Base-by-base conservation (phyloP, 2,797 vertebrate genomes). In the Acomys russatus region DNA sequence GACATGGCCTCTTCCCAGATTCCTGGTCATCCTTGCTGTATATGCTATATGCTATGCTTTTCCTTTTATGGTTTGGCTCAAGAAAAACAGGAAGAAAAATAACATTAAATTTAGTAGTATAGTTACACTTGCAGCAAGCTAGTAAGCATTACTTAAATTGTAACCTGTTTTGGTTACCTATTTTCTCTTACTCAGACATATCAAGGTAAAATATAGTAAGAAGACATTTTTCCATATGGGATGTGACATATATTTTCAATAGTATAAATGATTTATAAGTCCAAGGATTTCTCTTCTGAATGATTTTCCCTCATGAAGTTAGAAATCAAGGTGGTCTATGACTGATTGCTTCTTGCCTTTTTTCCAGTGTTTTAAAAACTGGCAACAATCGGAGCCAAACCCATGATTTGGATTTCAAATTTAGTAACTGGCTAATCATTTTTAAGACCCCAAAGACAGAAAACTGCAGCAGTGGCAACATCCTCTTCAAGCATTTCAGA, bases 351-450 rank as follows among this genome's bases (percentile, higher is more conserved):
- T 98, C 97, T 96, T 95, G 89, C 97, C 92, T 95, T 96, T 94
- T 98, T 97, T 96, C 88, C 95, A 96, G 92, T 80, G 88, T 82
- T 98, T 97, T 96, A 79, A 96, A 97, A 97, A 97, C 97, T 98
- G 98, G 97, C 97, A 98, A 90, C 84, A 97, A 91, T 61, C 94
- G 79, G 88, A 97, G 97, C 97, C 98, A 98, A 98, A 96, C 97
- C 93, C 94, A 97, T 95, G 97, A 98, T 97, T 98, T 98, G 97
- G 97, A 98, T 98, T 98, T 98, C 97, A 98, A 91, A 98, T 98
- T 98, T 98, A 98, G 97, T 97, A 98, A 98, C 97, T 96, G 97
- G 98, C 97, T 98, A 98, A 98, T 98, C 98, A 98, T 98, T 98
- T 95, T 96, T 98, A 97, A 98, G 97, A 98, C 97, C 94, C 97